phyloP scores from a whole-genome alignment of 1,140 invertebrate genomes.

The Zaprionus nigranus region DNA sequence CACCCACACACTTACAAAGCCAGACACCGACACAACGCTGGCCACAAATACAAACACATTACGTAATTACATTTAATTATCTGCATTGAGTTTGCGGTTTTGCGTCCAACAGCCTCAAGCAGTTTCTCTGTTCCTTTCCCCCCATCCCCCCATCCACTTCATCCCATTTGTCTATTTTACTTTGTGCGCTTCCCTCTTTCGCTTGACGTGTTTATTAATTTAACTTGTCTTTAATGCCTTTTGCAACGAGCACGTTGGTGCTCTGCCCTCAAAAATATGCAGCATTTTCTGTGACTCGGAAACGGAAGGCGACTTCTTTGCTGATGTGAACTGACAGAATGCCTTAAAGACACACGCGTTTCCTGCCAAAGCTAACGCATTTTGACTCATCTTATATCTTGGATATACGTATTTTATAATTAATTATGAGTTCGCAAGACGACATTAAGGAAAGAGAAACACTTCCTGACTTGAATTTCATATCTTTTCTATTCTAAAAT shows the following conservation, averaged over 20 bases:
- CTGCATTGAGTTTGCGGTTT: constrained; percentile 73
- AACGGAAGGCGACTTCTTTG: neutral
- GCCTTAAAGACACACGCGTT: neutral
- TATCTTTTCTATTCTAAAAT: neutral
- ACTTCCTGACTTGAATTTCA: neutral
- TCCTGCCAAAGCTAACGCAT: neutral
- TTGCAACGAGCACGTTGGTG: constrained; percentile 29
- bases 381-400: neutral
- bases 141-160: neutral
- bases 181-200: neutral
- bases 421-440: neutral
- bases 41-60: constrained; percentile 59
- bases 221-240: constrained; percentile 26
- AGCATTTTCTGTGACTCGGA: constrained; percentile 39
- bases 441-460: neutral
- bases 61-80: constrained; percentile 81
- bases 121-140: constrained; percentile 9
- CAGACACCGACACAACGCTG: constrained; percentile 20
- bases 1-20: constrained; percentile 19
- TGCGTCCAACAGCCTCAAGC: constrained; percentile 15
- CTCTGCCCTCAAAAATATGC: constrained; percentile 51
- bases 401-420: neutral
- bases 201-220: constrained; percentile 65
- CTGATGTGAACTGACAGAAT: neutral
- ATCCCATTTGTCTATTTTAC: constrained; percentile 11